Evolutionary conservation across 2,797 vertebrate species (phyloP), one percentile per base, ranked within the genome.

Genomic region (Chaunax sp.): DNA sequence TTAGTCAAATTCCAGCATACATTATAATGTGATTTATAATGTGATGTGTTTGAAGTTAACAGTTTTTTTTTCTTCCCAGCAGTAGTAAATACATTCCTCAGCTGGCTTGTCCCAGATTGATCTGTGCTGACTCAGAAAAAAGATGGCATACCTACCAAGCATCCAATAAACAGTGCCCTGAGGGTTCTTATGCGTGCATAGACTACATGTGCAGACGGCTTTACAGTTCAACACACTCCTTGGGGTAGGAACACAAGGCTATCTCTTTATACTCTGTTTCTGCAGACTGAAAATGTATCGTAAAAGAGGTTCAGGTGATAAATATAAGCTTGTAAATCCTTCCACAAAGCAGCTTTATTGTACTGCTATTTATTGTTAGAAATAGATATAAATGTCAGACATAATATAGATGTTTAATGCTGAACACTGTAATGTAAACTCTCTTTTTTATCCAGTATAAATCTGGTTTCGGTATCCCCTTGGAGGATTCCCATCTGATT

Each of bases 51-150:
- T 87, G 75, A 88, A 78, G 81, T 61, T 38, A 81, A 82, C 53
- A 62, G 69, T 60, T 75, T 82, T 82, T 62, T 64, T 78, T 37
- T 52, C 10, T 46, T 46, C 3, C 62, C 57, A 22, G 14, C 33
- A 70, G 77, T 55, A 74, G 83, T 85, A 85, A 87, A 89, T 86
- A 77, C 89, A 89, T 93, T 92, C 90, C 87, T 78, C 20, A 0
- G 25, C 76, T 64, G 78, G 58, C 78, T 73, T 90, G 87, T 90
- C 87, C 81, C 57, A 69, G 87, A 83, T 82, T 92, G 88, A 89
- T 91, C 84, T 87, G 72, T 87, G 82, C 91, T 90, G 89, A 92
- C 85, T 92, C 90, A 89, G 71, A 79, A 56, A 58, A 54, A 83
- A 66, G 64, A 69, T 43, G 53, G 81, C 81, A 77, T 82, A 82